phyloP scores from a whole-genome alignment of 2,113 vertebrate species.

The Glaucidium brasilianum region DNA sequence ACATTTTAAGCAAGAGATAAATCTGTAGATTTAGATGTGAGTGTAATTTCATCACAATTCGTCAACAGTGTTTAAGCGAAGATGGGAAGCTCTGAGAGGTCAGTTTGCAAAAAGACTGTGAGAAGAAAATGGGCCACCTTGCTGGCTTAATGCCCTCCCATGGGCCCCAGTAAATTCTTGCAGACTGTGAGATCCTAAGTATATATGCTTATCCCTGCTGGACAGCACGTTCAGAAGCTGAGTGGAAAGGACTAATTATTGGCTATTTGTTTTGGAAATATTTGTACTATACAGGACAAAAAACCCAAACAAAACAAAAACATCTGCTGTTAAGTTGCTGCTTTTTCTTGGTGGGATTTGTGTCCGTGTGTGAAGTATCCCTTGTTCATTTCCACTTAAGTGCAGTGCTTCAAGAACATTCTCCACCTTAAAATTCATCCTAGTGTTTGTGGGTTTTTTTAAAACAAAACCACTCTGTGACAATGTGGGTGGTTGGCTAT shows the following conservation, averaged over 20 bases:
- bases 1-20: not conserved
- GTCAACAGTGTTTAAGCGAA: not conserved
- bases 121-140: not conserved
- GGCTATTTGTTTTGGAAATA: not conserved
- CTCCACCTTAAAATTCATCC: conserved; percentile 2
- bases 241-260: not conserved
- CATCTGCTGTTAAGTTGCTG: not conserved
- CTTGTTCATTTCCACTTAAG: not conserved
- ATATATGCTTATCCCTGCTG: not conserved
- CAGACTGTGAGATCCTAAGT: not conserved
- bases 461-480: not conserved
- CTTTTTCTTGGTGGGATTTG: not conserved
- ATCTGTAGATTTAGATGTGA: not conserved
- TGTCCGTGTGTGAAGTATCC: not conserved
- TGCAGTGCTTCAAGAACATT: not conserved
- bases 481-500: conserved; percentile 48
- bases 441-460: not conserved
- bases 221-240: not conserved
- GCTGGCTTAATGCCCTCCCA: not conserved
- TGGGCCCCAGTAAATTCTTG: not conserved
- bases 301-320: not conserved
- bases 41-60: not conserved
- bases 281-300: not conserved
- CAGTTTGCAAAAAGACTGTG: not conserved
- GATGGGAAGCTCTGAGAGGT: not conserved